Percentiles rank a stretch among this genome's conserved stretches.
Conservation (phyloP, 2,888 invertebrate species). For the Folsomia manolachei region DNA sequence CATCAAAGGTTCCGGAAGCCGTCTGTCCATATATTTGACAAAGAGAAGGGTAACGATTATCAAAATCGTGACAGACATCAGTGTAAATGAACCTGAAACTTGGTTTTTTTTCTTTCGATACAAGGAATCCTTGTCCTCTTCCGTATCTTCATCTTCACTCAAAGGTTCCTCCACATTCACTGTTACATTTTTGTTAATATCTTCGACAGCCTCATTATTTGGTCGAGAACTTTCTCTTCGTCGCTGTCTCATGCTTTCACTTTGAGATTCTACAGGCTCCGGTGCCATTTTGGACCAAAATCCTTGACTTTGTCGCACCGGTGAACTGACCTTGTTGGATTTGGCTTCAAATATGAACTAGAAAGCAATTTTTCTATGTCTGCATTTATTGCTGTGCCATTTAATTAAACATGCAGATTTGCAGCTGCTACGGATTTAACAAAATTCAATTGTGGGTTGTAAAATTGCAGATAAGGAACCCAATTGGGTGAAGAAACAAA, state of each 20-base stretch:
- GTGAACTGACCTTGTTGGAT: no score
- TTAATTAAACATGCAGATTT: no score
- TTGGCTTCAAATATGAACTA: no score
- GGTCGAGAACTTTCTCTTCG: neutral
- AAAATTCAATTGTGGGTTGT: no score
- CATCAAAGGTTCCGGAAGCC: conserved; percentile 36
- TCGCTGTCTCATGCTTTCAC: conserved; percentile 1
- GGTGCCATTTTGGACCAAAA: no score
- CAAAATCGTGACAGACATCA: conserved; percentile 24
- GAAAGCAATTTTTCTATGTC: no score
- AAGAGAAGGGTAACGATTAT: conserved; percentile 26
- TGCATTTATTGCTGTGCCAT: no score
- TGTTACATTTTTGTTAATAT: neutral
- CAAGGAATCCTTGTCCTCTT: neutral
- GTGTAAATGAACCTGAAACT: conserved; percentile 22
- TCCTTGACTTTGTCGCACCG: no score
- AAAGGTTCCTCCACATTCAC: neutral
- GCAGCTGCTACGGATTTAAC: no score
- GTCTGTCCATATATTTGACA: conserved; percentile 41
- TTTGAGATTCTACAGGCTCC: neutral
- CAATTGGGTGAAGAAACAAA: no score
- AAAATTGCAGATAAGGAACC: no score
- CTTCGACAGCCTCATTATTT: neutral
- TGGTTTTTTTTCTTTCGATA: conserved; percentile 8
- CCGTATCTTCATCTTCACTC: neutral